Percentiles rank a stretch among this genome's conserved stretches.
These are phyloP conservation scores for Sparidentex hasta DNA, from an alignment of 2,797 vertebrate genomes.

Conservation along the genomic window DNA sequence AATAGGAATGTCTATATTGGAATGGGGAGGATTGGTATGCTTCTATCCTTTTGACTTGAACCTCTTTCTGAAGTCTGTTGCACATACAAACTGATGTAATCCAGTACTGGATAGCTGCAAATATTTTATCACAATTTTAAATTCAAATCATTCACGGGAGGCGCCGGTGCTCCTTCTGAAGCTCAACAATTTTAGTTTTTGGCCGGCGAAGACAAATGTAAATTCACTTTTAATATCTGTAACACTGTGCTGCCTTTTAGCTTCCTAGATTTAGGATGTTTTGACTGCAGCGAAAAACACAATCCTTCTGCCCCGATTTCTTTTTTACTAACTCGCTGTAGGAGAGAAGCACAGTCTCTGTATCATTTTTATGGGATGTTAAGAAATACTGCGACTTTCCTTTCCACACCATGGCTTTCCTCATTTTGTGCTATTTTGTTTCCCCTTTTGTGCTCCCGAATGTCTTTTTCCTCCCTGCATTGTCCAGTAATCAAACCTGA, in stretches of 20 bases:
- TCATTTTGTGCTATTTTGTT: slow-evolving; percentile 13
- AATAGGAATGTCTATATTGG: slow-evolving; percentile 23
- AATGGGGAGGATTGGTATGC: slow-evolving; percentile 14
- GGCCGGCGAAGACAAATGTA: slow-evolving; percentile 8
- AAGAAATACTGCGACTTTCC: slow-evolving; percentile 13
- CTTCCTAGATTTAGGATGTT: slow-evolving; percentile 19
- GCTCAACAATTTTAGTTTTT: slow-evolving; percentile 6
- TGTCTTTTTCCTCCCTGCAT: slow-evolving; percentile 22
- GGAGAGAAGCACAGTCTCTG: slow-evolving; percentile 14
- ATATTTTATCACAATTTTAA: slow-evolving; percentile 9
- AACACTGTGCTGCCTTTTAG: slow-evolving; percentile 26
- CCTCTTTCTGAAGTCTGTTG: slow-evolving; percentile 34
- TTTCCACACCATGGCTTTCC: slow-evolving; percentile 19
- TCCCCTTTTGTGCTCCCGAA: neutral
- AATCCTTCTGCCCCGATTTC: neutral
- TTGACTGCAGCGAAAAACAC: slow-evolving; percentile 25
- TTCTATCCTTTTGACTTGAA: slow-evolving; percentile 26
- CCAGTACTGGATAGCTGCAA: slow-evolving; percentile 4
- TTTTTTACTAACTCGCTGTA: slow-evolving; percentile 13
- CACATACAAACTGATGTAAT: slow-evolving; percentile 25
- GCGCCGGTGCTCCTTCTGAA: neutral
- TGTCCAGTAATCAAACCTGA: slow-evolving; percentile 47
- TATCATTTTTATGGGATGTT: slow-evolving; percentile 4
- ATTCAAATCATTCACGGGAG: slow-evolving; percentile 6
- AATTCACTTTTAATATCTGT: slow-evolving; percentile 13